Conservation (phyloP, 2,888 invertebrate genomes). For the Cerastis leucographa region DNA sequence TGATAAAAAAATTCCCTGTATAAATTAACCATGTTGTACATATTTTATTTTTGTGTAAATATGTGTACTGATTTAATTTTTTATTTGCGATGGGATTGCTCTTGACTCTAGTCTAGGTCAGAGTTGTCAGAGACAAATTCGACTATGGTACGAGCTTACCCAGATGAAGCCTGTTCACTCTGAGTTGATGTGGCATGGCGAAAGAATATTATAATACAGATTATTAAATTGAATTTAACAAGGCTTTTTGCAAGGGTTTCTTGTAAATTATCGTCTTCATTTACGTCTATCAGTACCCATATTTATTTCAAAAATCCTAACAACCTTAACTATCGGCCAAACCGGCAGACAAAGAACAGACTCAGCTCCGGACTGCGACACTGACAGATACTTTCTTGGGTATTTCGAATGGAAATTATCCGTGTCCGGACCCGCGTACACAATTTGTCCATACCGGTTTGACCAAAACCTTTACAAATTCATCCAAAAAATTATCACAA, state of each 20-base stretch:
- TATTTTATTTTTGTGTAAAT: slow-evolving; percentile 17
- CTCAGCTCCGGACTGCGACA: neutral
- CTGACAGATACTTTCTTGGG: neutral
- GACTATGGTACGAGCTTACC: too few relatives aligned
- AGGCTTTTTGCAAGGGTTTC: neutral
- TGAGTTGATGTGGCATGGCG: neutral
- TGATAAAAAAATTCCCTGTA: neutral
- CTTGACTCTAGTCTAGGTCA: too few relatives aligned
- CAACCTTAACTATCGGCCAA: neutral
- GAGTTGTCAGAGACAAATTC: too few relatives aligned
- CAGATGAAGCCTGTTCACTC: too few relatives aligned
- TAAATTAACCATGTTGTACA: slow-evolving; percentile 7
- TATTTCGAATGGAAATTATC: neutral
- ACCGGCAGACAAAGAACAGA: neutral
- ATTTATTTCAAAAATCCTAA: neutral
- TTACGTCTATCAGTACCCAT: slow-evolving; percentile 12
- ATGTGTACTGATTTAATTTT: too few relatives aligned
- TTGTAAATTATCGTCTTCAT: neutral
- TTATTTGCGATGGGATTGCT: too few relatives aligned
- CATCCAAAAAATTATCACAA: slow-evolving; percentile 17
- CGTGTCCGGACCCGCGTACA: neutral
- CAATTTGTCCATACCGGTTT: too few relatives aligned
- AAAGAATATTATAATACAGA: neutral
- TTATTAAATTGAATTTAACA: too few relatives aligned
- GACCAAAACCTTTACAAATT: neutral